Percentiles rank a stretch among this genome's conserved stretches.
phyloP scores from a whole-genome alignment of 2,797 vertebrate genomes.

The Hirundo rustica region DNA sequence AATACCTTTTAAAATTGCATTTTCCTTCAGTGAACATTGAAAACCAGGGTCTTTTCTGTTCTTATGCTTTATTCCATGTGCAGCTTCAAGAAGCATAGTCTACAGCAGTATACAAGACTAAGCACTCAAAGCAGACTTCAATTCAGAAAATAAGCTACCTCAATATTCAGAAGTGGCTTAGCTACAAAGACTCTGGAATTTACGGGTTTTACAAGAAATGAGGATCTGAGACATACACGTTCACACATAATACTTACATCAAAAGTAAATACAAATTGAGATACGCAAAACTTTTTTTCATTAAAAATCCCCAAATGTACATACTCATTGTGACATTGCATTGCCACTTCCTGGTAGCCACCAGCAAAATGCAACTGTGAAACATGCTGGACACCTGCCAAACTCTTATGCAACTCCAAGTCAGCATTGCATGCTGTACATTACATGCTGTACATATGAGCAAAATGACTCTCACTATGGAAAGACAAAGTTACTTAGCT shows the following conservation, averaged over 20 bases:
- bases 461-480: neutral
- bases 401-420: constrained; percentile 13
- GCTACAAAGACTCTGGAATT: neutral
- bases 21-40: neutral
- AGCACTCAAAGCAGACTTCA: neutral
- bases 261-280: neutral
- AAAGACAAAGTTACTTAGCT: neutral
- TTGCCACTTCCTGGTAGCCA: constrained; percentile 8
- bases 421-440: neutral
- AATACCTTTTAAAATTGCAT: neutral
- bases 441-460: neutral
- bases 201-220: neutral
- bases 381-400: neutral
- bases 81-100: neutral
- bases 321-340: neutral
- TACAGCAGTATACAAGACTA: neutral
- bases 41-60: neutral
- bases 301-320: neutral
- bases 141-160: neutral
- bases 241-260: neutral
- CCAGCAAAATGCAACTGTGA: neutral
- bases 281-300: neutral
- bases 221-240: neutral
- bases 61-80: neutral
- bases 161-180: neutral